Evolutionary conservation across 23 tunicate genomes (phyloP).

Genomic region (Trididemnum miniatum): DNA sequence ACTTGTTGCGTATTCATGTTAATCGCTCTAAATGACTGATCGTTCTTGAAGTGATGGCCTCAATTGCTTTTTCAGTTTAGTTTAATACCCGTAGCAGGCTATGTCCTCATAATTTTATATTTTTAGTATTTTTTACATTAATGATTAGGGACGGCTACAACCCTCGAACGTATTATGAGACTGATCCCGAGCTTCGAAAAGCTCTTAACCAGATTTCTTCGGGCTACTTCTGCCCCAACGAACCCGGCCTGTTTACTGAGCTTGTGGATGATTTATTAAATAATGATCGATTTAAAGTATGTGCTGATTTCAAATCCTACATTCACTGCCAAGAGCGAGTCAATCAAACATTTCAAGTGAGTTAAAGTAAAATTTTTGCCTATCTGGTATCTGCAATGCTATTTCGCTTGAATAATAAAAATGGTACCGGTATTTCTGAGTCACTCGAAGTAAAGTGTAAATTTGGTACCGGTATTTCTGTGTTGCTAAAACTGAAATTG

Average conservation of each 20-base stretch:
- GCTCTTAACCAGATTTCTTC: conserved; percentile 81
- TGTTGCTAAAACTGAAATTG: no score
- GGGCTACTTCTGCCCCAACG: conserved; percentile 75
- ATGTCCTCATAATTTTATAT: neutral
- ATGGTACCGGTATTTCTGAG: no score
- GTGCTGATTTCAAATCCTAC: conserved; percentile 84
- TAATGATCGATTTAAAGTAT: conserved; percentile 81
- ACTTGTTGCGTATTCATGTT: no score
- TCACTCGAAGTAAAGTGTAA: no score
- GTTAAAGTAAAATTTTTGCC: no score
- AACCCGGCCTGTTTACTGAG: conserved; percentile 61
- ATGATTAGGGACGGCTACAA: conserved; percentile 71
- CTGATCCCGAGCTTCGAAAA: conserved; percentile 53
- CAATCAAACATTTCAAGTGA: conserved; percentile 73
- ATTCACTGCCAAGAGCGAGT: conserved; percentile 84
- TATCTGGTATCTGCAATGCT: no score
- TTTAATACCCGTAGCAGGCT: neutral
- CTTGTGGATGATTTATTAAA: conserved; percentile 69
- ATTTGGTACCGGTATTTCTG: no score
- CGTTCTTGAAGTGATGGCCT: no score
- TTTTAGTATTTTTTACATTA: neutral
- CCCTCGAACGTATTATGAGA: conserved; percentile 64
- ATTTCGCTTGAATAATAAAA: no score
- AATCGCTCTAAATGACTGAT: no score
- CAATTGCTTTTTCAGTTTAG: neutral